phyloP scores from a whole-genome alignment of 1,140 invertebrate species.

The Drosophila trapezifrons region DNA sequence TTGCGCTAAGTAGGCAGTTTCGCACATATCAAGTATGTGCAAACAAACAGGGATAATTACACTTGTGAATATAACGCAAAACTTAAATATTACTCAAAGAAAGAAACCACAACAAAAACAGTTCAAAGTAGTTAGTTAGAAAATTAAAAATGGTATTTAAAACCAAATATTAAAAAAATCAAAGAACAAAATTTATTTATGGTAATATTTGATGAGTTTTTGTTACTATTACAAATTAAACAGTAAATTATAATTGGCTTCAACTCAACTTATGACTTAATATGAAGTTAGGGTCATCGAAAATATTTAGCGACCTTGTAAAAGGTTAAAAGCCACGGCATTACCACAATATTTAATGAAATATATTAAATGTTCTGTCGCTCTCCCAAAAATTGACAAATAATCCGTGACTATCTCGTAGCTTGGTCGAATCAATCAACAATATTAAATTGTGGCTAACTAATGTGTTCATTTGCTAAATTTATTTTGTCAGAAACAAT shows the following conservation, averaged over 20 bases:
- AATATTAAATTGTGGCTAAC: conserved; percentile 7
- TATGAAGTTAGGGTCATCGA: neutral
- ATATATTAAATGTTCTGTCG: neutral
- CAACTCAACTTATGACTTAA: neutral
- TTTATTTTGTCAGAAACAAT: conserved; percentile 23
- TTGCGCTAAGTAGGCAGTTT: conserved; percentile 54
- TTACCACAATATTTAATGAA: neutral
- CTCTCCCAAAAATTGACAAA: neutral
- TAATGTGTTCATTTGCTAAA: conserved; percentile 43
- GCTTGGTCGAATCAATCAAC: conserved; percentile 5
- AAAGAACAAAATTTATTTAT: too few species aligned
- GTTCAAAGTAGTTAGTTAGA: too few species aligned
- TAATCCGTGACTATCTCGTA: conserved; percentile 16
- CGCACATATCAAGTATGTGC: conserved; percentile 25
- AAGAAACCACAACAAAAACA: neutral
- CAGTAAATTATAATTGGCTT: neutral
- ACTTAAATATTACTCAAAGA: neutral
- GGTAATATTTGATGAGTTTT: too few species aligned
- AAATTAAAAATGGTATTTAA: too few species aligned
- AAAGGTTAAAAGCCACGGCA: conserved; percentile 1
- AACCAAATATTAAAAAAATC: too few species aligned
- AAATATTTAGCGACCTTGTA: neutral
- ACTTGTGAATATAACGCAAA: neutral
- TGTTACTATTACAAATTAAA: neutral
- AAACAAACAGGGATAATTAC: neutral